Percentiles rank a stretch among this genome's conserved stretches.
These are phyloP conservation scores for Camponotus pennsylvanicus DNA, from an alignment of 1,140 invertebrate species.

Conservation along the genomic window DNA sequence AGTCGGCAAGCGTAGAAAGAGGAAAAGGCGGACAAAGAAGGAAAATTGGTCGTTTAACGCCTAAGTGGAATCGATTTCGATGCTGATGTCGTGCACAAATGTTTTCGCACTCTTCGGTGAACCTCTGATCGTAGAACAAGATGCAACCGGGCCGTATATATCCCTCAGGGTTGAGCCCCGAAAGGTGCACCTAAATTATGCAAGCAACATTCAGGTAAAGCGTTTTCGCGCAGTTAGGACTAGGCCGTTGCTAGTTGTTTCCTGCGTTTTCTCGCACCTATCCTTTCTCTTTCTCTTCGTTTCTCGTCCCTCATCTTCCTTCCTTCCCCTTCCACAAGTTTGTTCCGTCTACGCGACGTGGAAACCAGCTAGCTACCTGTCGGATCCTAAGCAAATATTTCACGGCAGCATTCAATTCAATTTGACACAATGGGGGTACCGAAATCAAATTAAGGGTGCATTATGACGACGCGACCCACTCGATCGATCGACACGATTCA, in stretches of 20 bases:
- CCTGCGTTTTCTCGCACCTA: not conserved
- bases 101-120: constrained; percentile 76
- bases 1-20: not conserved
- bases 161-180: constrained; percentile 3
- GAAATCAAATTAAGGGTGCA: constrained; percentile 79
- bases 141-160: constrained; percentile 46
- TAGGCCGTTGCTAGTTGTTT: constrained; percentile 41
- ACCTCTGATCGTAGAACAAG: constrained; percentile 62
- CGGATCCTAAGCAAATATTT: constrained; percentile 80
- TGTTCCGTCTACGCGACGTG: constrained; percentile 10
- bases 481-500: constrained; percentile 65
- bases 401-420: constrained; percentile 75
- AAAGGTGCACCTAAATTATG: constrained; percentile 72
- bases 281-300: not conserved
- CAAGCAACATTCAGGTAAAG: constrained; percentile 74
- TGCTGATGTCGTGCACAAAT: constrained; percentile 75
- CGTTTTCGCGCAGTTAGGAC: constrained; percentile 51
- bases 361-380: constrained; percentile 63
- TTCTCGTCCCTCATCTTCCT: not conserved
- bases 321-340: not conserved
- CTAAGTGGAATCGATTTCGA: constrained; percentile 2
- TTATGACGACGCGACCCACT: constrained; percentile 53
- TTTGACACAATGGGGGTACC: constrained; percentile 74
- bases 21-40: not conserved
- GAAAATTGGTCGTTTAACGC: constrained; percentile 11